Evolutionary conservation across 2,113 vertebrate genomes (phyloP).

Genomic region (Aix galericulata): DNA sequence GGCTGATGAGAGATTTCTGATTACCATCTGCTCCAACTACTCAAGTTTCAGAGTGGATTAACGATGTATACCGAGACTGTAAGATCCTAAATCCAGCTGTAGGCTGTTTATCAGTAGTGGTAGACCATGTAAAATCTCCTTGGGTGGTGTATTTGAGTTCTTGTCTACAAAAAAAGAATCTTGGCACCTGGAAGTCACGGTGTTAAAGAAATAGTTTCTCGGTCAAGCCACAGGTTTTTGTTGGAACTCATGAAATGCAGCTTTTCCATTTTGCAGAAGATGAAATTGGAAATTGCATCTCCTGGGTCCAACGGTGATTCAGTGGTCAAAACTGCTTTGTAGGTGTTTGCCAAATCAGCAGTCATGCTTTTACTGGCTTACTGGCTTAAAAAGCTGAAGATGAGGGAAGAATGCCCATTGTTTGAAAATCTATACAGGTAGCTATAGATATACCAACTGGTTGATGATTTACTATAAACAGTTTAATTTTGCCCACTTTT

Average conservation of each 20-base stretch:
- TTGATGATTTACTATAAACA: neutral
- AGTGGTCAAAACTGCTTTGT: neutral
- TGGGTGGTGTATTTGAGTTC: neutral
- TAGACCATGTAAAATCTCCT: neutral
- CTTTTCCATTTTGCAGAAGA: neutral
- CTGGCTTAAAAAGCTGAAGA: neutral
- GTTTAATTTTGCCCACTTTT: neutral
- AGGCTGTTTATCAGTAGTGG: slow-evolving; percentile 13
- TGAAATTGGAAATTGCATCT: neutral
- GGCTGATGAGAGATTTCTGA: slow-evolving; percentile 51
- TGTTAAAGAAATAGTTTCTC: neutral
- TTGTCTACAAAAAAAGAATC: neutral
- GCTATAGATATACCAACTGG: fast-evolving
- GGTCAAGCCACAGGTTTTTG: neutral
- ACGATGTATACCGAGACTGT: neutral
- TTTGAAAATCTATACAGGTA: neutral
- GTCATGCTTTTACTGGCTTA: neutral
- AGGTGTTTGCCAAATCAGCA: neutral
- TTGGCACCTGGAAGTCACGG: neutral
- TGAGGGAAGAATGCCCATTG: neutral
- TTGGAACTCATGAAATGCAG: neutral
- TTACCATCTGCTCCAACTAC: slow-evolving; percentile 50
- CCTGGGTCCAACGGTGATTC: neutral
- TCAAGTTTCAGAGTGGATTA: slow-evolving; percentile 58
- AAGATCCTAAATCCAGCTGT: slow-evolving; percentile 42